Base-by-base conservation (phyloP, 1,140 invertebrate genomes). In the Drosophila bocki region DNA sequence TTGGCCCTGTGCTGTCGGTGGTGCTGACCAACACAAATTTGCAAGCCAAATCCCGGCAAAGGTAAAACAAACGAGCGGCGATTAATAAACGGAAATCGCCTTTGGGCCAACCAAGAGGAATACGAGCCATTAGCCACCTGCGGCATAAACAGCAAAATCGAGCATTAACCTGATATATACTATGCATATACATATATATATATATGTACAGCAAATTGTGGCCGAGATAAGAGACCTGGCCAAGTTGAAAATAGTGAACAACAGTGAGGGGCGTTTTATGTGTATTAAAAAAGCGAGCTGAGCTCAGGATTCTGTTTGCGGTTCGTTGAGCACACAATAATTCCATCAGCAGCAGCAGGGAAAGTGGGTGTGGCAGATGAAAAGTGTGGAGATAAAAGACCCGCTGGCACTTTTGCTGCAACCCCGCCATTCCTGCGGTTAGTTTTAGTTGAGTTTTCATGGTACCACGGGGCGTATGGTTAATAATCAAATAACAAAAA, bases 281-380 rank as follows among this genome's bases (percentile, higher is more conserved):
- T 82, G 76, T 80, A 77, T 74, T 80, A 90, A 90, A 85, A 76
- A 56, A 53, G 17, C 58, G 51, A 41, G 61, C 65, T n/a, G 50
- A 77, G 77, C 77, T 75, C 67, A 88, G 84, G 84, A 80, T 87
- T 88, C 75, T 82, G 74, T 80, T 83, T 88, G 84, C 84, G 84
- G 72, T 87, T 87, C 85, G 84, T 69, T 88, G 84, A 77, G 84
- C 84, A 90, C 85, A 87, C 87, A 88, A 87, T 88, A 87, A 87
- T 87, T 87, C 84, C 85, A 88, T 87, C 84, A 87, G 59, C 84
- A 68, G 58, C 83, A 78, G 44, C 9, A 17, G 15, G 45, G 15
- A 22, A 47, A 58, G 32, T 22, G 29, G 41, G 41, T 7, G 45
- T 48, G 45, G 13, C 13, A 7, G 41, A 15, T 33, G n/a, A 48